Evolutionary conservation across 64 coral and sea anemone species (phyloP).

Genomic region (Trachythela sp.): DNA sequence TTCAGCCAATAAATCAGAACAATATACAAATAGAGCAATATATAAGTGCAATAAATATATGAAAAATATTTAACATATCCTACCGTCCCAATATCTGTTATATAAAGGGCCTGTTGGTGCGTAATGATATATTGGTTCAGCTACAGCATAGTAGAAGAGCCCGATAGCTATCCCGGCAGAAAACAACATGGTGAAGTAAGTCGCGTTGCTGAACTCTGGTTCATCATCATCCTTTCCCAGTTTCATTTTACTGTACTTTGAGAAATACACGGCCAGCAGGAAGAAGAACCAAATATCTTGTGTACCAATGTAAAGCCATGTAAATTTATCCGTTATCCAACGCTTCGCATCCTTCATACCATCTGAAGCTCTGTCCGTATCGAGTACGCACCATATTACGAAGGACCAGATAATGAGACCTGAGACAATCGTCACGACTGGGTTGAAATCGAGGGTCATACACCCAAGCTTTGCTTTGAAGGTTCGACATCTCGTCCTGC

Average conservation of each 20-base stretch:
- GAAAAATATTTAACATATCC: not conserved
- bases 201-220: constrained; percentile 54
- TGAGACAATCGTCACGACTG: constrained; percentile 19
- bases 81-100: too few species aligned
- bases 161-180: constrained; percentile 60
- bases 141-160: constrained; percentile 55
- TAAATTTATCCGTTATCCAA: constrained; percentile 54
- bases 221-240: constrained; percentile 57
- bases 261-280: constrained; percentile 42
- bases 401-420: constrained; percentile 21
- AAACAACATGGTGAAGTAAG: constrained; percentile 70
- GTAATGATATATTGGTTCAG: constrained; percentile 22
- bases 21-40: too few species aligned
- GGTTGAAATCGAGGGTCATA: constrained; percentile 18
- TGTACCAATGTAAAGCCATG: constrained; percentile 66
- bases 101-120: not conserved
- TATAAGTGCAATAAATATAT: too few species aligned
- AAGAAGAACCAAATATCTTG: constrained; percentile 61
- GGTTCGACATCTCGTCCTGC: not conserved
- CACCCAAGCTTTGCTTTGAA: not conserved
- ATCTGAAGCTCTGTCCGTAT: not conserved
- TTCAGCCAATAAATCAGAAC: too few species aligned
- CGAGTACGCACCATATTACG: not conserved
- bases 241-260: constrained; percentile 57
- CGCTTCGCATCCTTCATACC: constrained; percentile 35